Evolutionary conservation across 2,888 invertebrate genomes (phyloP).

Genomic region (Plebejus melissa): DNA sequence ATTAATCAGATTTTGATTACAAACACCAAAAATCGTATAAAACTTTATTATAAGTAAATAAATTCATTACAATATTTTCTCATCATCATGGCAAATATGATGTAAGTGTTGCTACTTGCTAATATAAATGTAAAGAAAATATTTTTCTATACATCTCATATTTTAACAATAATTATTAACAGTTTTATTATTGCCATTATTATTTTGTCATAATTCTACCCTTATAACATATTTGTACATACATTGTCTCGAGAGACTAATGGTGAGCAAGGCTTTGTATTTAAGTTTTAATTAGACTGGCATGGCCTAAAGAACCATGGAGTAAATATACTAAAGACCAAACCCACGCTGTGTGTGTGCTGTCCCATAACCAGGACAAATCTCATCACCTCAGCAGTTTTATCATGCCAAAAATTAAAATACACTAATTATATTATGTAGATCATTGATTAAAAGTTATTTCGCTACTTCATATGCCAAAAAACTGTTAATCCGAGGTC

Average conservation of each 20-base stretch:
- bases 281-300: not conserved
- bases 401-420: too few relatives aligned
- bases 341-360: not conserved
- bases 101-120: slow-evolving; percentile 52
- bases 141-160: slow-evolving; percentile 48
- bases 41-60: slow-evolving; percentile 36
- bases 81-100: slow-evolving; percentile 57
- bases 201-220: slow-evolving; percentile 46
- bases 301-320: not conserved
- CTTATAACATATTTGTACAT: slow-evolving; percentile 52
- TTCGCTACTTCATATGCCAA: too few relatives aligned
- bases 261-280: slow-evolving; percentile 37
- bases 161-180: slow-evolving; percentile 57
- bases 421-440: too few relatives aligned
- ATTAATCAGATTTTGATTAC: not conserved
- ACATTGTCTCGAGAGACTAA: slow-evolving; percentile 44
- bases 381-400: not conserved
- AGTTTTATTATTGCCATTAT: slow-evolving; percentile 51
- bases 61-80: slow-evolving; percentile 51
- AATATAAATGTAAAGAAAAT: slow-evolving; percentile 44
- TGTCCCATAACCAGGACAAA: too few relatives aligned
- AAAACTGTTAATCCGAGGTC: too few relatives aligned
- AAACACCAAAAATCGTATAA: slow-evolving; percentile 3
- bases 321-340: too few relatives aligned
- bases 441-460: too few relatives aligned